Conservation (phyloP, 2,113 vertebrate species). For the Colossoma macropomum region DNA sequence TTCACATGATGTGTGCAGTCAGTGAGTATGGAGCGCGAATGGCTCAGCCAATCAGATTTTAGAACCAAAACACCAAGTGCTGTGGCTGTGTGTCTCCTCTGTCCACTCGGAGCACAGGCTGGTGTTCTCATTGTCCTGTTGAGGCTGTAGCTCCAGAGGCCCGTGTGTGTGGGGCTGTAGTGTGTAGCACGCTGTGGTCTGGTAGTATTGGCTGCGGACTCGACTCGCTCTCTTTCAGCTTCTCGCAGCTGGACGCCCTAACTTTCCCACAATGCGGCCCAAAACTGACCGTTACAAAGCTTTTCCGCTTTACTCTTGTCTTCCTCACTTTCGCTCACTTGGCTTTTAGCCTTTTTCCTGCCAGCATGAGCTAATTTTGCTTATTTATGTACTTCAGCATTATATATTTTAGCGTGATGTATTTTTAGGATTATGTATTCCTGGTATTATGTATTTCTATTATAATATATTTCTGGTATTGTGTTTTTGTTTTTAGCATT, state of each 20-base stretch:
- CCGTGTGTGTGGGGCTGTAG: conserved; percentile 69
- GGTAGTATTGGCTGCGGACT: conserved; percentile 37
- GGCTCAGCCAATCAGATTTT: too few relatives aligned
- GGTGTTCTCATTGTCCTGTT: too few relatives aligned
- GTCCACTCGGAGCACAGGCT: too few relatives aligned
- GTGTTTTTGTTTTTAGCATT: too few relatives aligned
- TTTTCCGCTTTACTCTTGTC: not conserved
- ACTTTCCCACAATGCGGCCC: conserved; percentile 6
- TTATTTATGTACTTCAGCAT: not conserved
- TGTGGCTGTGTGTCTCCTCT: too few relatives aligned
- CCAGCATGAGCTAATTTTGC: not conserved
- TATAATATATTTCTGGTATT: too few relatives aligned
- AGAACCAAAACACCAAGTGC: too few relatives aligned
- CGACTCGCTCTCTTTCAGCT: conserved; percentile 55
- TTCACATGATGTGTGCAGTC: too few relatives aligned
- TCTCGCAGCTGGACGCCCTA: not conserved
- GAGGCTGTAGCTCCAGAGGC: conserved; percentile 46
- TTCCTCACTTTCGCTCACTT: conserved; percentile 2
- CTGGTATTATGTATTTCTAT: too few relatives aligned
- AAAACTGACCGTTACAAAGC: not conserved
- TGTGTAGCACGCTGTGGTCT: conserved; percentile 46
- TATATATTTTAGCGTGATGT: too few relatives aligned
- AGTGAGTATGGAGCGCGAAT: too few relatives aligned
- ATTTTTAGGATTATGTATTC: too few relatives aligned
- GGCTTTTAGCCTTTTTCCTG: not conserved